These are phyloP conservation scores for Drosophila algonquin DNA, from an alignment of 2,888 invertebrate genomes.

Conservation along the genomic window DNA sequence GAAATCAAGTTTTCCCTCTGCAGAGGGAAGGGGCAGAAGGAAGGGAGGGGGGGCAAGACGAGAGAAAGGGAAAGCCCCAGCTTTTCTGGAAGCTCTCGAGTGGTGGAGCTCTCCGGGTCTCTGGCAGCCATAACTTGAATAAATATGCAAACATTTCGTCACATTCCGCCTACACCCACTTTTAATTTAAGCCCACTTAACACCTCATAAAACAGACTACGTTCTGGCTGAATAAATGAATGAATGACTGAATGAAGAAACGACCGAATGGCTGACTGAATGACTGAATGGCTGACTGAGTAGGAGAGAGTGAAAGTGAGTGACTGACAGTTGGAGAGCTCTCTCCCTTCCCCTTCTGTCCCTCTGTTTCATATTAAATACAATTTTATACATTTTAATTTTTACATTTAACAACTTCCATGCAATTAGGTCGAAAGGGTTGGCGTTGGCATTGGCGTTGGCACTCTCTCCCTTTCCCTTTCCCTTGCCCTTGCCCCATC, in stretches of 20 bases:
- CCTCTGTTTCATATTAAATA: conserved; percentile 68
- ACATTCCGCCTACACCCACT: conserved; percentile 59
- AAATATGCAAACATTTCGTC: conserved; percentile 78
- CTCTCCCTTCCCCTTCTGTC: not conserved
- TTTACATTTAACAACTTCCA: conserved; percentile 79
- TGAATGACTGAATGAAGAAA: conserved; percentile 24
- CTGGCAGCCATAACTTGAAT: conserved; percentile 70
- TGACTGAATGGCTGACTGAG: conserved; percentile 32
- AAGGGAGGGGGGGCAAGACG: conserved; percentile 25
- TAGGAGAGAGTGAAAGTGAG: conserved; percentile 20
- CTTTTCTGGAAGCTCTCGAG: conserved; percentile 18
- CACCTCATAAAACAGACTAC: conserved; percentile 78
- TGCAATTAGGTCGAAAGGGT: conserved; percentile 80
- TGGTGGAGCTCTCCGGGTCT: conserved; percentile 31
- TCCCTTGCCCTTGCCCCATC: conserved; percentile 5
- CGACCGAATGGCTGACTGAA: conserved; percentile 10
- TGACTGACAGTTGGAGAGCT: conserved; percentile 45
- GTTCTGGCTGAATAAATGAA: conserved; percentile 60
- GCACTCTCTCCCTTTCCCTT: conserved; percentile 3
- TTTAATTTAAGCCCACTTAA: conserved; percentile 81
- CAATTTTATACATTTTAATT: conserved; percentile 77
- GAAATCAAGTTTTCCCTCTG: conserved; percentile 63
- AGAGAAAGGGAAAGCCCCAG: conserved; percentile 7
- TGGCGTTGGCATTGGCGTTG: conserved; percentile 67
- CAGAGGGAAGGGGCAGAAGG: conserved; percentile 53